Evolutionary conservation across 2,888 invertebrate species (phyloP).

Genomic region (Ophioninae sp.): DNA sequence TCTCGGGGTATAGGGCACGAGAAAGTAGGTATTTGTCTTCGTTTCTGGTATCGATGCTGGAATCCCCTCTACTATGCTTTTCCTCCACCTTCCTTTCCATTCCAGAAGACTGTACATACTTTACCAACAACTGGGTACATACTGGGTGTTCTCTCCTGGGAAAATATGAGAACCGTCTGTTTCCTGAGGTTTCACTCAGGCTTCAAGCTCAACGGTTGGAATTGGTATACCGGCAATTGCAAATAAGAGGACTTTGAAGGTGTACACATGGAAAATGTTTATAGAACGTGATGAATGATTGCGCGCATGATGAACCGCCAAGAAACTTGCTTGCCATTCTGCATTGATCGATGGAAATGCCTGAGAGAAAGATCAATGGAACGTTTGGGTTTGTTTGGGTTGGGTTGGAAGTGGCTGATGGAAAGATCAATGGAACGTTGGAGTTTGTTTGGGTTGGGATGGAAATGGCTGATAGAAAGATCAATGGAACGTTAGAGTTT

Average conservation of each 20-base stretch:
- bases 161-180: slow-evolving; percentile 30
- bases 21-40: slow-evolving; percentile 66
- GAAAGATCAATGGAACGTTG: no score
- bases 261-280: slow-evolving; percentile 43
- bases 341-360: background rate
- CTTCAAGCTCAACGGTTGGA: slow-evolving; percentile 5
- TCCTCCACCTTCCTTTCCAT: no score
- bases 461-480: no score
- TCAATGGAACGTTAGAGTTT: no score
- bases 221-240: background rate
- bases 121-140: slow-evolving; percentile 40
- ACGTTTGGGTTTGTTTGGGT: no score
- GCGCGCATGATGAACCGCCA: slow-evolving; percentile 1
- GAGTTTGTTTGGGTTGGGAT: no score
- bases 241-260: slow-evolving; percentile 20
- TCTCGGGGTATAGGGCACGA: slow-evolving; percentile 65
- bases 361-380: no score
- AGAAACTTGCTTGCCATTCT: slow-evolving; percentile 27
- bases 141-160: background rate
- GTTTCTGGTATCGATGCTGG: slow-evolving; percentile 37
- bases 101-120: slow-evolving; percentile 32
- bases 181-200: slow-evolving; percentile 21
- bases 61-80: no score
- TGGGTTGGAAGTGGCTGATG: no score
- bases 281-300: slow-evolving; percentile 54